Evolutionary conservation across 2,888 invertebrate genomes (phyloP), one percentile per base, ranked within the genome.

Genomic region (Caradrina clavipalpis): DNA sequence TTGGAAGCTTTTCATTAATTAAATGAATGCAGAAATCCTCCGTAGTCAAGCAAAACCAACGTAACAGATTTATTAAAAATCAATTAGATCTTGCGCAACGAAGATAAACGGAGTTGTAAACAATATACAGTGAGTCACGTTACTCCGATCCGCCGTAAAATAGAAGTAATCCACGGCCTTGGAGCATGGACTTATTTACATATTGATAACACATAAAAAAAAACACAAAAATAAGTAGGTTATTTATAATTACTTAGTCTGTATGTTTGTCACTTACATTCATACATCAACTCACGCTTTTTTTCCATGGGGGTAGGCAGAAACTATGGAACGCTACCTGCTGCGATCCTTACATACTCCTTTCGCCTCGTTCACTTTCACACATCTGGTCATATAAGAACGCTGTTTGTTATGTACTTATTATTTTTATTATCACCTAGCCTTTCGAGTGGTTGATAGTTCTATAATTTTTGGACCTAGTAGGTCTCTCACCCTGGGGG

Each of bases 91-190:
- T 72, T 76, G 39, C 76, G 53, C 67, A 71, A 78, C 51, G 26
- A 53, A 67, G 54, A 79, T 61, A 68, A 64, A 53, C 19, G 39
- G 10, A 64, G 55, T 50, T 45, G 54, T 71, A 66, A 75, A 75
- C 75, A 70, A 58, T 65, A 49, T 31, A 26, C 26, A 51, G 42
- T 78, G 78, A 78, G 31, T 78, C 80, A 78, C 31, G n/a, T 10
- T n/a, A 51, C 26, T 59, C 58, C 63, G n/a, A 53, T 68, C 59
- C 19, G 13, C 45, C 56, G 53, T 78, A 65, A 79, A 62, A 75
- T 62, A 67, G 55, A 76, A 59, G 22, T 68, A 72, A 71, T 72
- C 53, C 51, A n/a, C 15, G 57, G 3, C 78, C 76, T 78, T 79
- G 76, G 21, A 71, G 42, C 60, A 26, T 53, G 68, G n/a, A 73